Evolutionary conservation across 2,113 vertebrate genomes (phyloP).

Genomic region (Otolemur garnettii): DNA sequence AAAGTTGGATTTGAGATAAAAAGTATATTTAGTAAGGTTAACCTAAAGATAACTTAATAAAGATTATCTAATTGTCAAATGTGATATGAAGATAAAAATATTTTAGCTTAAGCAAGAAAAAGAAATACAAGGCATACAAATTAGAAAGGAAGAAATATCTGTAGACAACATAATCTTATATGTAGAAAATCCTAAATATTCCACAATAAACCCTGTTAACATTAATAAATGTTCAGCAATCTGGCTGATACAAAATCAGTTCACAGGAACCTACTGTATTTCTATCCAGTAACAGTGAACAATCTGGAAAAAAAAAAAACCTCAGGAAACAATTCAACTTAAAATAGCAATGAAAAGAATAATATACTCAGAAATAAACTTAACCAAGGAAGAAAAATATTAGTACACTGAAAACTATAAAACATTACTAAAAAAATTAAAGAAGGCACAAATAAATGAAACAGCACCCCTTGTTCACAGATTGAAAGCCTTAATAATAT

Average conservation of each 20-base stretch:
- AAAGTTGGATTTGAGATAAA: not conserved
- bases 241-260: not conserved
- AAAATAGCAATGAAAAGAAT: slow-evolving; percentile 22
- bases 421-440: not conserved
- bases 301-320: not conserved
- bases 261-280: not conserved
- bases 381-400: not conserved
- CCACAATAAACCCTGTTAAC: not conserved
- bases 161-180: not conserved
- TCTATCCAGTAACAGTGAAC: not conserved
- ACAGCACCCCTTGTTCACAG: not conserved
- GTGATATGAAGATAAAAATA: not conserved
- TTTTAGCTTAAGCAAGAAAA: not conserved
- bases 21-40: slow-evolving; percentile 39
- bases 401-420: not conserved
- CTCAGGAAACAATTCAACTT: slow-evolving; percentile 4
- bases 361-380: not conserved
- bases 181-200: not conserved
- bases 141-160: not conserved
- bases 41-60: not conserved
- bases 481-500: not conserved
- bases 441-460: not conserved
- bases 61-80: not conserved
- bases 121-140: not conserved
- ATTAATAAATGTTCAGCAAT: not conserved